A percentile compares a stretch with the other conserved stretches of the same genome.
Conservation (phyloP, 2,888 invertebrate species). For the Pandemis cinnamomeana region DNA sequence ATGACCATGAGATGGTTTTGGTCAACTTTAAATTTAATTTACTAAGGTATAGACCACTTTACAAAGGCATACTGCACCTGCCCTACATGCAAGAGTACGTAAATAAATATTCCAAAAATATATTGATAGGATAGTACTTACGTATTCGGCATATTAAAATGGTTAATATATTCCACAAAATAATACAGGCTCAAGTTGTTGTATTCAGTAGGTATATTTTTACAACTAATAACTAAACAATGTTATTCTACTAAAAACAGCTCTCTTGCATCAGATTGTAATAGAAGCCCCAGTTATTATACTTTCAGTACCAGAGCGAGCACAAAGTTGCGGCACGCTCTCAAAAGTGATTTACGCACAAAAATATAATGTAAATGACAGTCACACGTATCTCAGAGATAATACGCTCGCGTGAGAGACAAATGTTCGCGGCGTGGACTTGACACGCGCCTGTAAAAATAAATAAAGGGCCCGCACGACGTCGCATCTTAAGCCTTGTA, state of each 20-base stretch:
- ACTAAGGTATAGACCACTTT: no score
- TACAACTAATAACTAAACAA: neutral
- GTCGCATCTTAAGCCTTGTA: constrained; percentile 52
- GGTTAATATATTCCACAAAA: no score
- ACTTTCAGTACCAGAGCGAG: constrained; percentile 31
- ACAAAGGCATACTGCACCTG: no score
- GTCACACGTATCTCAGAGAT: constrained; percentile 63
- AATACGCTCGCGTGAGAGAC: constrained; percentile 65
- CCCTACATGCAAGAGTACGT: no score
- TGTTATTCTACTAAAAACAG: neutral
- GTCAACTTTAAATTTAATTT: no score
- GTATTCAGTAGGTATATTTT: neutral
- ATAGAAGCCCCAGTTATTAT: constrained; percentile 9
- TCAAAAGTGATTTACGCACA: constrained; percentile 51
- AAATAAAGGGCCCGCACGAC: constrained; percentile 63
- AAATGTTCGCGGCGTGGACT: constrained; percentile 69
- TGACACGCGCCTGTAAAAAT: constrained; percentile 72
- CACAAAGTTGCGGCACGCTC: constrained; percentile 30
- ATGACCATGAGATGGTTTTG: no score
- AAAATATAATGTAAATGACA: constrained; percentile 61
- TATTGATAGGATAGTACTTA: no score
- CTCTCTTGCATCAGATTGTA: constrained; percentile 14
- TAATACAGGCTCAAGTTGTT: no score
- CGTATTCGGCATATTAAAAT: no score
- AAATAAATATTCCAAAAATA: no score